phyloP scores from a whole-genome alignment of 2,797 vertebrate genomes.

The Coregonus sp. region DNA sequence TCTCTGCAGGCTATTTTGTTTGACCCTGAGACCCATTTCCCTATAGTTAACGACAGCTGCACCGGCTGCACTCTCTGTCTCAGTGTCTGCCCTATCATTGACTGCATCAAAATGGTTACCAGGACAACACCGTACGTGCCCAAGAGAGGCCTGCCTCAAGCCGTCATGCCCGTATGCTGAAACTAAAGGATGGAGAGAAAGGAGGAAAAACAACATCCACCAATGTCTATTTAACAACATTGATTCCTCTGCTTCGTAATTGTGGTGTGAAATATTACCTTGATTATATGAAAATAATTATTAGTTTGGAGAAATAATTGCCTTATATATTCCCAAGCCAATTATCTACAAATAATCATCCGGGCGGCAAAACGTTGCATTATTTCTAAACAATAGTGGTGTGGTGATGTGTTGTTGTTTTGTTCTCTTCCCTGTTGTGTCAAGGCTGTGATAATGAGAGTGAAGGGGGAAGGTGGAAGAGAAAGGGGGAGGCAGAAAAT shows the following conservation, averaged over 20 bases:
- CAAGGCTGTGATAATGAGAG: constrained; percentile 56
- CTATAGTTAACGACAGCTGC: constrained; percentile 78
- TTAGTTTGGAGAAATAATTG: constrained; percentile 57
- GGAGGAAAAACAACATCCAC: constrained; percentile 14
- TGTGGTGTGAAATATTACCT: constrained; percentile 59
- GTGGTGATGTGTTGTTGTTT: constrained; percentile 28
- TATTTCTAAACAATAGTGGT: constrained; percentile 55
- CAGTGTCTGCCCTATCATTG: constrained; percentile 85
- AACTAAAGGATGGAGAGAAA: constrained; percentile 27
- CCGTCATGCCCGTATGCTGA: constrained; percentile 64
- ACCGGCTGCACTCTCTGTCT: constrained; percentile 86
- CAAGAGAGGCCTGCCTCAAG: constrained; percentile 81
- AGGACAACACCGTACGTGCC: constrained; percentile 83
- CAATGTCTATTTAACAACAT: constrained; percentile 47
- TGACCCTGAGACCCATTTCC: constrained; percentile 83
- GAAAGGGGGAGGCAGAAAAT: constrained; percentile 17
- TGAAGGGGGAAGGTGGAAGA: constrained; percentile 32
- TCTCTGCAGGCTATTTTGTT: constrained; percentile 81
- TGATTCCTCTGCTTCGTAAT: constrained; percentile 66
- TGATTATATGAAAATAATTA: constrained; percentile 55
- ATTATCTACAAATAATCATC: constrained; percentile 64
- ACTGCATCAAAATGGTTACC: constrained; percentile 88
- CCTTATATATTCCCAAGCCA: constrained; percentile 57
- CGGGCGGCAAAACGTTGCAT: constrained; percentile 45
- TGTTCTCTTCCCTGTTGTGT: constrained; percentile 25